These are phyloP conservation scores for Bryconaethiops microstoma DNA, from an alignment of 2,797 vertebrate genomes.

Conservation along the genomic window DNA sequence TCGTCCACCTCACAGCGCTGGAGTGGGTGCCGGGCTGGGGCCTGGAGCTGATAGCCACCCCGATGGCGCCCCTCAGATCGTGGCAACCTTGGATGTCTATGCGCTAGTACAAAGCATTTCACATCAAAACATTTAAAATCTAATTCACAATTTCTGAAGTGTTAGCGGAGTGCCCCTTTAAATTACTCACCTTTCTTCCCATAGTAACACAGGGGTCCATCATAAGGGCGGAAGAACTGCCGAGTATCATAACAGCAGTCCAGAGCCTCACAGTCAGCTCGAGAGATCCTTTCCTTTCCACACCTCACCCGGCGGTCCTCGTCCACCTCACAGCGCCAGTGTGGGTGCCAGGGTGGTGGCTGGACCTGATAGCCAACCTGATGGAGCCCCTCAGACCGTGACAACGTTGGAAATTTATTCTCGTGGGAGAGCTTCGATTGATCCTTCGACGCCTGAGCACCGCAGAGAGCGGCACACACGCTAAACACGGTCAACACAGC, in stretches of 20 bases:
- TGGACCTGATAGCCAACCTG: background rate
- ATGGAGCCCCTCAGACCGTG: background rate
- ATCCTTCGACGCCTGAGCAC: background rate
- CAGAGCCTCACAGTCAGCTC: conserved; percentile 67
- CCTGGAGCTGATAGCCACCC: background rate
- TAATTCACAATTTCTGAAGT: no score
- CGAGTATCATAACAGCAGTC: conserved; percentile 71
- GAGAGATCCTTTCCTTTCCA: conserved; percentile 61
- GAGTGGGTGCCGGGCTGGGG: background rate
- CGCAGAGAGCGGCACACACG: background rate
- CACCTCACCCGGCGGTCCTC: conserved; percentile 67
- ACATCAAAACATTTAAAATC: no score
- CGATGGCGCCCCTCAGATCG: background rate
- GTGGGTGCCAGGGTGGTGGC: background rate
- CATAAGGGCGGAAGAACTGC: background rate
- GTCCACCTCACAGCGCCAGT: conserved; percentile 64
- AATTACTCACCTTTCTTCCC: conserved; percentile 71
- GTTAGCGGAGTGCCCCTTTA: background rate
- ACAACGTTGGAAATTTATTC: background rate
- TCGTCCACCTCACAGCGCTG: conserved; percentile 65
- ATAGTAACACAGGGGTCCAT: conserved; percentile 71
- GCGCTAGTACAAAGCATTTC: no score
- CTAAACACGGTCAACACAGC: background rate
- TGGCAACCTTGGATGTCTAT: no score
- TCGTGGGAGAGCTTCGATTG: background rate